Base-by-base conservation (phyloP, 2,888 invertebrate species). In the Sesamia inferens region DNA sequence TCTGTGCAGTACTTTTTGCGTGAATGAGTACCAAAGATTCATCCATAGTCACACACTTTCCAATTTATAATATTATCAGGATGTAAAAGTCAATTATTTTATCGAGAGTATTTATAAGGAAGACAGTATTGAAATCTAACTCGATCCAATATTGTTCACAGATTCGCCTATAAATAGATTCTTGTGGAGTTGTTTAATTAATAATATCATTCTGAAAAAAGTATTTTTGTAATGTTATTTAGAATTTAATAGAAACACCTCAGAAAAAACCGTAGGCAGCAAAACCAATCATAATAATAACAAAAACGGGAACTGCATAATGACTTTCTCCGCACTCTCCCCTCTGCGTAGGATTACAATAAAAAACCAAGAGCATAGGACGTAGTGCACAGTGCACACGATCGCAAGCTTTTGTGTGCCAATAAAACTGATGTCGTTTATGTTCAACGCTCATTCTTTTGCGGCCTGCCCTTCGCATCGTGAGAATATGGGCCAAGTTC, bases 401-500 rank as follows among this genome's bases (percentile, higher is more conserved):
- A 71, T 89, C 74, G 83, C 77, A 83, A 76, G 80, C 86, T 83
- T 90, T 91, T 92, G 90, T 90, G 80, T 76, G 75, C 79, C 84
- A 85, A 88, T 88, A 88, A 90, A 88, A 87, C 78, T 80, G 68
- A 87, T 90, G 89, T 88, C 84, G 88, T 90, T 92, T 86, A 92
- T 89, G 91, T 91, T 90, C 91, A 92, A 90, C 88, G 85, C 83
- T 79, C 88, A 82, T 88, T 89, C 90, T 90, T 93, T 92, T 92
- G 90, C 88, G 57, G 31, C 85, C 86, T 85, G 88, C 89, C 89
- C 89, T 91, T 90, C 88, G 84, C 80, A 89, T 82, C 95, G 95
- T 96, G 96, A 92, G 95, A 95, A 95, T 91, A 86, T 94, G 87
- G 94, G 94, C 91, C 95, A 96, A 95, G 96, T 95, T 96, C 95